phyloP scores from a whole-genome alignment of 2,113 vertebrate species.

The Ammodytes dubius region DNA sequence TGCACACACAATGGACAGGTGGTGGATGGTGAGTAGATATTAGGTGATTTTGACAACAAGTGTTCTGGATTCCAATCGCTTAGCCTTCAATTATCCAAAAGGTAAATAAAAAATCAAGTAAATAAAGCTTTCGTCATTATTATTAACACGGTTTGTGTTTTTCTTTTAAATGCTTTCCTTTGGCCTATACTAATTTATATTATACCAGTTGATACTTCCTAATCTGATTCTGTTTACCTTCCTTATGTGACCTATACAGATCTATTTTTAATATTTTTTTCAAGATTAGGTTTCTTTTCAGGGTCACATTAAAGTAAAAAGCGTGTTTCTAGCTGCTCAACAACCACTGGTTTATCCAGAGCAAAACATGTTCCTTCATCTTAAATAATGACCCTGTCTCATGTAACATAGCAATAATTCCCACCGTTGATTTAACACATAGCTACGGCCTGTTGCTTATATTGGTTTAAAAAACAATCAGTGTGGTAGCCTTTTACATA shows the following conservation, averaged over 20 bases:
- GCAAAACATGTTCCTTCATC: conserved; percentile 15
- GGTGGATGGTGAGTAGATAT: no score
- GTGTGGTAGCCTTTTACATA: conserved; percentile 22
- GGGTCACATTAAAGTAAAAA: not conserved
- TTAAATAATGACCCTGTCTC: conserved; percentile 44
- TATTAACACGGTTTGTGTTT: not conserved
- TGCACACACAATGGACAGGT: no score
- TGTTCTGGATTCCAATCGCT: no score
- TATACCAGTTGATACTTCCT: not conserved
- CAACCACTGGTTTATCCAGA: not conserved
- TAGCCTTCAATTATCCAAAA: not conserved
- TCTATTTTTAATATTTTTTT: not conserved
- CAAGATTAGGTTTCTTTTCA: not conserved
- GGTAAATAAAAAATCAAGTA: no score
- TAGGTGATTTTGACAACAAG: no score
- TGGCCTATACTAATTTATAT: not conserved
- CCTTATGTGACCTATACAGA: not conserved
- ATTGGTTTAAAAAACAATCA: conserved; percentile 23
- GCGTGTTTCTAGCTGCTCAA: not conserved
- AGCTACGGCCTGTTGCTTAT: not conserved
- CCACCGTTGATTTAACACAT: conserved; percentile 38
- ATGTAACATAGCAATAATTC: conserved; percentile 27
- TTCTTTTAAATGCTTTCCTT: not conserved
- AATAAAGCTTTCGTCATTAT: not conserved
- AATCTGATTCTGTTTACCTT: not conserved